Evolutionary conservation across 2,888 invertebrate genomes (phyloP).

Genomic region (Melikaiella ostensackeni): DNA sequence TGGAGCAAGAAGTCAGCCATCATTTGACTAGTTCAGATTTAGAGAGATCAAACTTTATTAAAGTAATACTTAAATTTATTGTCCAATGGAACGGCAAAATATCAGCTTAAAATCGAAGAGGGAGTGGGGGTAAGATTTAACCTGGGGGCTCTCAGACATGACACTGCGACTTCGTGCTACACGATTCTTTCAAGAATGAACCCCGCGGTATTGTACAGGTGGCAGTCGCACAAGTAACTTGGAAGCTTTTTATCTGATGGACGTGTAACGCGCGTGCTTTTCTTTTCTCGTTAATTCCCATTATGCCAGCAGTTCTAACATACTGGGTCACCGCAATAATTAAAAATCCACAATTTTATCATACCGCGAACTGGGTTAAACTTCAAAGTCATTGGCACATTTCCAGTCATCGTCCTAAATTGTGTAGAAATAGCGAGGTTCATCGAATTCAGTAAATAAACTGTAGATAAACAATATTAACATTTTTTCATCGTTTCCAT

Average conservation of each 20-base stretch:
- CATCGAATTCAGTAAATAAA: too few relatives aligned
- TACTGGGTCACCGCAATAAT: conserved; percentile 59
- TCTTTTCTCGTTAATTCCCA: conserved; percentile 53
- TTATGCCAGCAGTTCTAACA: conserved; percentile 46
- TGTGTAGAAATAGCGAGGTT: background rate
- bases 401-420: background rate
- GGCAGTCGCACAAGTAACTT: conserved; percentile 34
- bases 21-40: too few relatives aligned
- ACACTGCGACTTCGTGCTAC: conserved; percentile 19
- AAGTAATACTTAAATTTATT: background rate
- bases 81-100: background rate
- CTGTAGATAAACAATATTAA: too few relatives aligned
- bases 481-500: too few relatives aligned
- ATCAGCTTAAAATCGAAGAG: background rate
- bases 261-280: conserved; percentile 51
- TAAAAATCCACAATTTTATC: conserved; percentile 45
- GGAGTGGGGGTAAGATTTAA: conserved; percentile 8
- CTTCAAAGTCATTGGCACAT: background rate
- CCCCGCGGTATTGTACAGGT: conserved; percentile 18
- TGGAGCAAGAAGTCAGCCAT: too few relatives aligned
- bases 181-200: conserved; percentile 24
- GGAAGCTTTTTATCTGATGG: conserved; percentile 51
- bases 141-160: background rate
- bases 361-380: conserved; percentile 2
- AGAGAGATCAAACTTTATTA: too few relatives aligned